These are phyloP conservation scores for Cepaea hortensis DNA, from an alignment of 2,888 invertebrate species.

Conservation along the genomic window DNA sequence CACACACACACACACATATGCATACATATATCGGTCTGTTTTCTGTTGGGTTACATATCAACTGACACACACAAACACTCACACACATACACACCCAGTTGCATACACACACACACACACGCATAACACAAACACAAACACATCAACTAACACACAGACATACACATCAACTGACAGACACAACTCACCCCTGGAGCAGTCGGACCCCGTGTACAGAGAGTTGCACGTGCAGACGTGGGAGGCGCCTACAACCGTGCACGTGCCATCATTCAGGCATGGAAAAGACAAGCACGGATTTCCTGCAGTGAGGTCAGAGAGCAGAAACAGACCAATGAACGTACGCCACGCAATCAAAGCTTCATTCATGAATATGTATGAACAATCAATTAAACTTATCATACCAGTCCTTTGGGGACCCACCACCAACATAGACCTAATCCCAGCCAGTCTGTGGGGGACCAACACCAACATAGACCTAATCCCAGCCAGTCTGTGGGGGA, in stretches of 20 bases:
- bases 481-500: no score
- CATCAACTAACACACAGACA: slow-evolving; percentile 3
- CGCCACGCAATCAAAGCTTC: background rate
- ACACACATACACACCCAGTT: background rate
- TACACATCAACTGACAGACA: background rate
- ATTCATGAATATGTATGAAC: no score
- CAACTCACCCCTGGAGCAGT: slow-evolving; percentile 34
- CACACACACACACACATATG: no score
- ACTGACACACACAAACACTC: slow-evolving; percentile 17
- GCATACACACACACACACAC: slow-evolving; percentile 17
- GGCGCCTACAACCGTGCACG: slow-evolving; percentile 1
- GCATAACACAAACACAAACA: no score
- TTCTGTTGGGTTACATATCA: background rate
- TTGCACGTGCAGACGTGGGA: slow-evolving; percentile 39
- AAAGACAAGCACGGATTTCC: slow-evolving; percentile 29
- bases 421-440: no score
- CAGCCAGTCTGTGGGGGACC: no score
- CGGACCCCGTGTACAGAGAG: slow-evolving; percentile 15
- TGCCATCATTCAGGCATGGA: slow-evolving; percentile 21
- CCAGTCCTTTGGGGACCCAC: no score
- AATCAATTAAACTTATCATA: no score
- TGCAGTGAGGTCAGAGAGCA: background rate
- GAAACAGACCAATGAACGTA: background rate
- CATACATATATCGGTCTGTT: no score
- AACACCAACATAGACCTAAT: no score